Conservation (phyloP, 2,888 invertebrate species). For the Erebia aethiops region DNA sequence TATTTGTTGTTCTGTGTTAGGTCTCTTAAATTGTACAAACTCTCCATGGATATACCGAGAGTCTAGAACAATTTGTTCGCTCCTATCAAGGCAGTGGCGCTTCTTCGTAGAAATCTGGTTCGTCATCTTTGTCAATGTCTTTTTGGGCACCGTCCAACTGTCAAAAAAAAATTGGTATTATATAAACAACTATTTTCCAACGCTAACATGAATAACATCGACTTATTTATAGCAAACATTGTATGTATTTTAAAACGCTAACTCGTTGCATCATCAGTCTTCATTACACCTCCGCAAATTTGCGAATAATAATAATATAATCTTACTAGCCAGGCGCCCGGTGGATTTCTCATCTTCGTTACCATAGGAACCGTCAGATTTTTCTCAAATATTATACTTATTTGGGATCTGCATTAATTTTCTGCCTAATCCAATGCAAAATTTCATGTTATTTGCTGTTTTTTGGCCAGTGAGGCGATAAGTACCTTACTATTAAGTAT, state of each 20-base stretch:
- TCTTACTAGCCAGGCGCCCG: background rate
- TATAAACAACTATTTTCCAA: constrained; percentile 31
- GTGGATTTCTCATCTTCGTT: too few species aligned
- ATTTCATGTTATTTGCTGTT: too few species aligned
- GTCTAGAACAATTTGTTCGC: background rate
- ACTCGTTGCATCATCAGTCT: constrained; percentile 19
- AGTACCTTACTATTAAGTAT: too few species aligned
- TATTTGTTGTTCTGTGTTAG: background rate
- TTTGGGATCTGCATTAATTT: too few species aligned
- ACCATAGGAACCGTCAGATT: too few species aligned
- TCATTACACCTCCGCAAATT: background rate
- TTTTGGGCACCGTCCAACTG: constrained; percentile 95
- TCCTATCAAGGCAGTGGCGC: constrained; percentile 90
- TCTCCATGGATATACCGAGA: background rate
- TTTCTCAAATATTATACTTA: too few species aligned
- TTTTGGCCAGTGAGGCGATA: too few species aligned
- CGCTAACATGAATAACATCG: constrained; percentile 28
- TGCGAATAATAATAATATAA: background rate
- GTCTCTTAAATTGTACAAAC: background rate
- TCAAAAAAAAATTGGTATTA: constrained; percentile 24
- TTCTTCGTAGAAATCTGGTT: constrained; percentile 97
- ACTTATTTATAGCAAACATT: constrained; percentile 32
- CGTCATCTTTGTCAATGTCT: constrained; percentile 91
- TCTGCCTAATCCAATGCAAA: too few species aligned
- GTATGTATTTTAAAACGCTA: constrained; percentile 18